These are phyloP conservation scores for Clarias macrocephalus DNA, from an alignment of 2,113 vertebrate species.

Conservation along the genomic window DNA sequence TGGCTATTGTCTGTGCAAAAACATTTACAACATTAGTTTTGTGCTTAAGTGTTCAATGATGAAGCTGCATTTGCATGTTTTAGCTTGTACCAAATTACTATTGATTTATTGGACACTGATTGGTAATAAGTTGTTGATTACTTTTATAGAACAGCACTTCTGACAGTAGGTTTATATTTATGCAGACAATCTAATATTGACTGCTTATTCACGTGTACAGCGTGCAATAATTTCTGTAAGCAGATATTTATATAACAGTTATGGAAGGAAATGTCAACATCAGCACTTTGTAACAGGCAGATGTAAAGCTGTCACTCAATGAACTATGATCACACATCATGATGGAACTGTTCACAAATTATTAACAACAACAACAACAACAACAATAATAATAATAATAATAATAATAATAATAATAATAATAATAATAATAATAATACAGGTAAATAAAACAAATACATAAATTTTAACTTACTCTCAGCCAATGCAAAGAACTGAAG, in stretches of 20 bases:
- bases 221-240: no score
- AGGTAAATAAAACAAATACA: neutral
- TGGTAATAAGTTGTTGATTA: no score
- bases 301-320: no score
- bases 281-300: no score
- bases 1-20: neutral
- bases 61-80: neutral
- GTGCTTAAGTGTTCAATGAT: neutral
- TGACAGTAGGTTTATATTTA: no score
- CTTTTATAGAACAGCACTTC: no score
- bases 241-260: no score
- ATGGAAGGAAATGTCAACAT: no score
- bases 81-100: neutral
- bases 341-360: neutral
- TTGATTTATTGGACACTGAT: no score
- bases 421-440: neutral
- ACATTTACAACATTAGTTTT: neutral
- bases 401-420: neutral
- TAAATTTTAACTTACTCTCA: conserved; percentile 43
- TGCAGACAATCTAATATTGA: no score
- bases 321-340: neutral
- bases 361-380: no score
- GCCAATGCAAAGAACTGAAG: conserved; percentile 39
- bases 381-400: neutral
- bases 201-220: no score